These are phyloP conservation scores for Amia ocellicauda DNA, from an alignment of 2,113 vertebrate genomes.

Conservation along the genomic window DNA sequence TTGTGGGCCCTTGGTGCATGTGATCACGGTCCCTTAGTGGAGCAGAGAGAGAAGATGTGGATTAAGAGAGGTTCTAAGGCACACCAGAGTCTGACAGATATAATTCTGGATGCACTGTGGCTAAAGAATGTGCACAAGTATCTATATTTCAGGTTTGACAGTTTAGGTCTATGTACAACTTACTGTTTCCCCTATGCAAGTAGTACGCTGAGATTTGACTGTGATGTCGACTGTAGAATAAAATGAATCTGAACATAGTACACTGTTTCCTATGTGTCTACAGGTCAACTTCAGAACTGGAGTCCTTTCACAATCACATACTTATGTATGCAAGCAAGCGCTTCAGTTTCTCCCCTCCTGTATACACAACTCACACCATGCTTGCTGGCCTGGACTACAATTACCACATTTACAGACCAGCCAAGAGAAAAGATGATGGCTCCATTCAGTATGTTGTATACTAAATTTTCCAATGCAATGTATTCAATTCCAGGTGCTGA, in stretches of 20 bases:
- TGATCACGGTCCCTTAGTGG: no score
- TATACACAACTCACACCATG: background rate
- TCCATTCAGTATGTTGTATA: no score
- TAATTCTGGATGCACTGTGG: background rate
- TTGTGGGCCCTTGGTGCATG: no score
- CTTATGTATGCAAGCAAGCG: slow-evolving; percentile 6
- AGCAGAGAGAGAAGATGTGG: no score
- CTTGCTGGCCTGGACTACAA: slow-evolving; percentile 17
- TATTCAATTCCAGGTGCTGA: no score
- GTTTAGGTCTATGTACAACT: background rate
- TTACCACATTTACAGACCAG: slow-evolving; percentile 13
- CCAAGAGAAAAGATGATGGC: background rate
- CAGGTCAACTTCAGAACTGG: background rate
- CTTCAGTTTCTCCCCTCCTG: background rate
- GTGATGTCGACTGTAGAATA: background rate
- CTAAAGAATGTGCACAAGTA: slow-evolving; percentile 4
- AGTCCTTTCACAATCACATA: slow-evolving; percentile 5
- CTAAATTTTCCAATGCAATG: no score
- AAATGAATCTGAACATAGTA: background rate
- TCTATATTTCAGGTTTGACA: background rate
- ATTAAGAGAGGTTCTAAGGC: background rate
- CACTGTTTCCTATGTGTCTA: no score
- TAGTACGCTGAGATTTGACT: no score
- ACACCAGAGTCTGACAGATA: background rate
- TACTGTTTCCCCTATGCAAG: no score